Evolutionary conservation across 2,888 invertebrate species (phyloP), one percentile per base, ranked within the genome.

Genomic region (Orthosia gothica): DNA sequence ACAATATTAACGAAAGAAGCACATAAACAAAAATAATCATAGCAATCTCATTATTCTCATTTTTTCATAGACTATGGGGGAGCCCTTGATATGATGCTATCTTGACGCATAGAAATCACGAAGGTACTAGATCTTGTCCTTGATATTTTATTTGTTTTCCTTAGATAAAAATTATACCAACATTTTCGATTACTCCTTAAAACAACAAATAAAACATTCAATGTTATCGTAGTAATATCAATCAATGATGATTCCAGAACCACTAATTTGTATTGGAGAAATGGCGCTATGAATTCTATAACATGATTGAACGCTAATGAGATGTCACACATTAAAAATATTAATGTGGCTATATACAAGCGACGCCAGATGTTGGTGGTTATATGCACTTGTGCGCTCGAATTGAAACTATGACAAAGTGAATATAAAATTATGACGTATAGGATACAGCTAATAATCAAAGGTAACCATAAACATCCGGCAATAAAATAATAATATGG

Each of bases 261-360:
- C n/a, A n/a, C 7, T 61, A 45, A 32, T 40, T 40, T n/a, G 2
- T 20, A 3, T 52, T 1, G 23, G 15, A 64, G 52, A 64, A 32
- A 32, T 0, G 32, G 20, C 9, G 32, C 15, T 11, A 64, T 52
- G 3, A 32, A 13, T 9, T n/a, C 5, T 15, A 40, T n/a, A 11
- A 64, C 2, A 40, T 64, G 18, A 15, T 5, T 16, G 9, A 23
- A 64, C n/a, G 23, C n/a, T 7, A 64, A n/a, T 15, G n/a, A 16
- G 12, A 64, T 32, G 16, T 64, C 64, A 20, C 64, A 32, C 11
- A 64, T 2, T 52, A 64, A 16, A 64, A 64, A 64, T 32, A 64
- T 64, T 11, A 64, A 15, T 20, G 64, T 52, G 11, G 64, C 64
- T 15, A 52, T 52, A 50, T 16, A 64, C 15, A 64, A 52, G 16